Percentiles rank a stretch among this genome's conserved stretches.
Evolutionary conservation across 2,797 vertebrate species (phyloP).

Genomic region (Phrynocephalus vlangalii): DNA sequence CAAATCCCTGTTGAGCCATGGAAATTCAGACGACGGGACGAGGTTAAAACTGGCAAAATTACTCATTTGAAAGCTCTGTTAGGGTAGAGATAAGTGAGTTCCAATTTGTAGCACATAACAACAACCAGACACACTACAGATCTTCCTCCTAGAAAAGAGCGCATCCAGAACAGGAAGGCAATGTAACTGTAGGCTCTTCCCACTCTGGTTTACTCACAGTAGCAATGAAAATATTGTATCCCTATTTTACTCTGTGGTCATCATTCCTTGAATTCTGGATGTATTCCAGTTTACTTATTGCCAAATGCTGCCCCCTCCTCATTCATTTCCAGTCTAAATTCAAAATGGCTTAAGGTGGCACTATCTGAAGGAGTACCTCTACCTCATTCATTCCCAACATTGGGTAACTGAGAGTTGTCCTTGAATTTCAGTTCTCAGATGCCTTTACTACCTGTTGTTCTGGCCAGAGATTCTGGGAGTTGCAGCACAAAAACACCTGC

Average conservation of each 20-base stretch:
- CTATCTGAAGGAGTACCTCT: no score
- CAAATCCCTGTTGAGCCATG: no score
- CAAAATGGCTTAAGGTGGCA: not conserved
- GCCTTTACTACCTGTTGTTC: no score
- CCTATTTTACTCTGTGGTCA: not conserved
- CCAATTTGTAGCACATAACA: not conserved
- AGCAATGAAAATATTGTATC: not conserved
- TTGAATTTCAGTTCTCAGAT: no score
- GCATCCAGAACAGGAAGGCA: not conserved
- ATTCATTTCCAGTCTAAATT: not conserved
- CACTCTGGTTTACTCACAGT: not conserved
- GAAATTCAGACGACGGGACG: not conserved
- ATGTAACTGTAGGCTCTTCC: not conserved
- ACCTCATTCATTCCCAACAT: no score
- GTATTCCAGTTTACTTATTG: not conserved
- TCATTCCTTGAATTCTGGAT: not conserved
- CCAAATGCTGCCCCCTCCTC: not conserved
- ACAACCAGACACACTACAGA: no score
- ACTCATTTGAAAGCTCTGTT: not conserved
- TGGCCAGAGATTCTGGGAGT: no score
- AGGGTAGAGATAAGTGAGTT: no score
- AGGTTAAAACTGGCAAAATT: not conserved
- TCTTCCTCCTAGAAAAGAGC: no score
- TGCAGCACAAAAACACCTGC: no score
- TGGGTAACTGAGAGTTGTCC: no score